Conservation (phyloP, 2,797 vertebrate species). For the Apodemus agrarius region DNA sequence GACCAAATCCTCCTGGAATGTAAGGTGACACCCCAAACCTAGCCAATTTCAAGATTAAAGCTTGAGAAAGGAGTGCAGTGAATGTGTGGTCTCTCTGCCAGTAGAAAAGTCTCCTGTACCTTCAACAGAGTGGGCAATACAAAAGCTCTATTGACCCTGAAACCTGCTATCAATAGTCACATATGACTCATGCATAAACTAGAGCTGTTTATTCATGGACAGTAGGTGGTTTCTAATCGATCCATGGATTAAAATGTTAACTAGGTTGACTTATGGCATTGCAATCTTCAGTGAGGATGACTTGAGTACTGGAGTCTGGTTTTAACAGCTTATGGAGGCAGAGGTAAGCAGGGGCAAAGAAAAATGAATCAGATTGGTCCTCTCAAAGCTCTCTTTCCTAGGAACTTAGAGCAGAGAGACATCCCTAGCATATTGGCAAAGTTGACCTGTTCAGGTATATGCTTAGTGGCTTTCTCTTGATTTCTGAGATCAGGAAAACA, state of each 20-base stretch:
- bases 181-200: background rate
- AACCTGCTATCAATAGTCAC: background rate
- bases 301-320: background rate
- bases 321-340: background rate
- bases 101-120: background rate
- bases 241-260: background rate
- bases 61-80: background rate
- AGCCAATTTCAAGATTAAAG: background rate
- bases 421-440: background rate
- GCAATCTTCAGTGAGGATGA: background rate
- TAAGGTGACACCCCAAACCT: background rate
- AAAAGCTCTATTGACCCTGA: too few relatives aligned
- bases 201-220: background rate
- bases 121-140: too few relatives aligned
- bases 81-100: background rate
- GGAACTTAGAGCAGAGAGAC: background rate
- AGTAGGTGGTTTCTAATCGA: background rate
- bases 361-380: too few relatives aligned
- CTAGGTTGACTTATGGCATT: background rate
- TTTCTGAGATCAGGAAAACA: background rate
- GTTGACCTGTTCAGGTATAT: background rate
- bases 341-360: background rate
- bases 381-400: background rate
- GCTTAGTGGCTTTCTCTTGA: background rate
- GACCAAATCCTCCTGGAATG: background rate